Percentiles rank a stretch among this genome's conserved stretches.
phyloP scores from a whole-genome alignment of 2,797 vertebrate genomes.

The Enteromius paludinosus region DNA sequence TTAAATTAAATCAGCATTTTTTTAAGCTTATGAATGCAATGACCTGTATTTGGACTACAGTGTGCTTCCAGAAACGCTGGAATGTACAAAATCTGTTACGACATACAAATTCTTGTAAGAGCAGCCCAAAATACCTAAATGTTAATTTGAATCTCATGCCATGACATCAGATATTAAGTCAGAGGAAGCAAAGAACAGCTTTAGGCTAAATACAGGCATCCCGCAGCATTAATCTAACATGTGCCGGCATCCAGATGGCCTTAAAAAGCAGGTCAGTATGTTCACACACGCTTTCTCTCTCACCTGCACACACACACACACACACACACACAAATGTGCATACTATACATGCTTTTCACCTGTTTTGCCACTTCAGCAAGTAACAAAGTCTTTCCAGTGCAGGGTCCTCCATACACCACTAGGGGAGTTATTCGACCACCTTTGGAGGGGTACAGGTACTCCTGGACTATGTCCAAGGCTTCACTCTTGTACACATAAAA shows the following conservation, averaged over 20 bases:
- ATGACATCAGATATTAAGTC: conserved; percentile 61
- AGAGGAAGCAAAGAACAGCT: conserved; percentile 53
- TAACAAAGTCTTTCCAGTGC: conserved; percentile 95
- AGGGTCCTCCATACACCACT: conserved; percentile 92
- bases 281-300: conserved; percentile 6
- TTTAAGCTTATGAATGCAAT: background rate
- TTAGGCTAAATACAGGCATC: conserved; percentile 55
- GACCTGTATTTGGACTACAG: background rate
- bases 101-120: conserved; percentile 1
- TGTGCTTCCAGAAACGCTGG: background rate
- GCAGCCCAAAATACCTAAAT: conserved; percentile 46
- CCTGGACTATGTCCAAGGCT: conserved; percentile 87
- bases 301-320: conserved; percentile 24
- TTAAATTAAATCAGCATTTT: background rate
- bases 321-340: conserved; percentile 26
- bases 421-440: conserved; percentile 87
- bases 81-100: background rate
- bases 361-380: conserved; percentile 94
- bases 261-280: conserved; percentile 49
- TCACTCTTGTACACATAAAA: conserved; percentile 93
- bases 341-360: conserved; percentile 78
- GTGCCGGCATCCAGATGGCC: conserved; percentile 66
- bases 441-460: conserved; percentile 90
- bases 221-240: conserved; percentile 62
- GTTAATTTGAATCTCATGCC: conserved; percentile 51